A percentile compares a stretch with the other conserved stretches of the same genome.
Conservation (phyloP, 2,113 vertebrate species). For the Capreolus pygargus region DNA sequence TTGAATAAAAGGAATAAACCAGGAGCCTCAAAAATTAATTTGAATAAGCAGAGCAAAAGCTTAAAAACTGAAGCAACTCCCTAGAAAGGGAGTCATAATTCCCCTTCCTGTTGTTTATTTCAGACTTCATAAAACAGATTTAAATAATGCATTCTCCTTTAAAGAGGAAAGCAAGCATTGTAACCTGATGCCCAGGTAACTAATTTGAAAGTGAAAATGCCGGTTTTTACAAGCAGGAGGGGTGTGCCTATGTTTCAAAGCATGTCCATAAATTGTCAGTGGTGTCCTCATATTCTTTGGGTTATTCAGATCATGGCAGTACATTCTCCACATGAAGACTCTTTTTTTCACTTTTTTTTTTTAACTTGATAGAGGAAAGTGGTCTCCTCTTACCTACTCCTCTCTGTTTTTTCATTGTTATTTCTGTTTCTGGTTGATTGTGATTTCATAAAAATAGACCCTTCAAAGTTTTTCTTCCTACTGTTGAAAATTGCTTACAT, state of each 20-base stretch:
- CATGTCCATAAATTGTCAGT: conserved; percentile 34
- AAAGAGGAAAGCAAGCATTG: conserved; percentile 6
- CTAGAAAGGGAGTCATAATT: background rate
- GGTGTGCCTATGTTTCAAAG: conserved; percentile 45
- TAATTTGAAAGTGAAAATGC: conserved; percentile 38
- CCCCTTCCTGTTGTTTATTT: background rate
- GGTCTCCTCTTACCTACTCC: background rate
- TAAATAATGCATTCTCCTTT: conserved; percentile 42
- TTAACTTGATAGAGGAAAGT: background rate
- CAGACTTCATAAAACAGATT: background rate
- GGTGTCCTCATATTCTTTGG: background rate
- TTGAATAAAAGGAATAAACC: background rate
- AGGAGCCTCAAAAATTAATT: background rate
- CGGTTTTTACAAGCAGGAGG: conserved; percentile 48
- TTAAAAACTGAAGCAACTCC: background rate
- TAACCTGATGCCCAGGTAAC: conserved; percentile 33
- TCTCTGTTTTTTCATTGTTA: background rate
- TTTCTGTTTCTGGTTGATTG: background rate
- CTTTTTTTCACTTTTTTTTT: background rate
- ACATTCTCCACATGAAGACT: background rate
- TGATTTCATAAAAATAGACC: conserved; percentile 2
- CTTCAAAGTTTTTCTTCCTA: background rate
- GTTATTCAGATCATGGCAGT: background rate
- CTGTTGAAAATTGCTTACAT: background rate
- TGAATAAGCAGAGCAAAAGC: background rate